phyloP scores from a whole-genome alignment of 2,888 invertebrate species.

The Hyles lineata region DNA sequence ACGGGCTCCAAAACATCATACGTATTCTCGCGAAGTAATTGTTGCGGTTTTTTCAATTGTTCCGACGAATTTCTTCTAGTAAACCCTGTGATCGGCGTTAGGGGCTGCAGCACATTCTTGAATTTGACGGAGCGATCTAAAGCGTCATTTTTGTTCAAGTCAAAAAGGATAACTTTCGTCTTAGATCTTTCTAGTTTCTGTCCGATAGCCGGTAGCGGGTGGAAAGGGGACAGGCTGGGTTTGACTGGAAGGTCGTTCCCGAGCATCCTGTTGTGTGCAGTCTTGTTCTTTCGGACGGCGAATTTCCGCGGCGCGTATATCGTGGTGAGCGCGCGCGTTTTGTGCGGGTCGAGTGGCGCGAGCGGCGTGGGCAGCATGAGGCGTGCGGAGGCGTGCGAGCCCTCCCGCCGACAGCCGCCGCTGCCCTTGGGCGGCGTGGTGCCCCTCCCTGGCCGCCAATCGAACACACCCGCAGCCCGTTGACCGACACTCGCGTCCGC shows the following conservation, averaged over 20 bases:
- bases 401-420: constrained; percentile 68
- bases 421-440: constrained; percentile 65
- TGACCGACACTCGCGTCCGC: constrained; percentile 36
- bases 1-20: constrained; percentile 78
- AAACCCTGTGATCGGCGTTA: constrained; percentile 70
- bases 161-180: constrained; percentile 75
- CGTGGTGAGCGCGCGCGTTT: constrained; percentile 76
- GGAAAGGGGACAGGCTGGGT: constrained; percentile 73
- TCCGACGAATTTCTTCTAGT: constrained; percentile 60
- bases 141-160: constrained; percentile 61
- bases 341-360: constrained; percentile 71
- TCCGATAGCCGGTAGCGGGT: constrained; percentile 79
- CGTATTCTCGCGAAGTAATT: constrained; percentile 74
- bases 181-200: constrained; percentile 66
- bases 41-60: constrained; percentile 64
- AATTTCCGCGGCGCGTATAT: constrained; percentile 79
- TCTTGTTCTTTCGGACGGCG: constrained; percentile 69
- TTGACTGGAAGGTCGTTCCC: constrained; percentile 71
- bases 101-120: constrained; percentile 70
- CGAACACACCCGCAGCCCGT: constrained; percentile 38
- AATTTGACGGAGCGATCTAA: constrained; percentile 57
- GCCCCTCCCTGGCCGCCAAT: constrained; percentile 45
- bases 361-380: constrained; percentile 76
- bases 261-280: constrained; percentile 76
- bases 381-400: constrained; percentile 64